Evolutionary conservation across 2,888 invertebrate species (phyloP).

Genomic region (Drosophila austrosaltans): DNA sequence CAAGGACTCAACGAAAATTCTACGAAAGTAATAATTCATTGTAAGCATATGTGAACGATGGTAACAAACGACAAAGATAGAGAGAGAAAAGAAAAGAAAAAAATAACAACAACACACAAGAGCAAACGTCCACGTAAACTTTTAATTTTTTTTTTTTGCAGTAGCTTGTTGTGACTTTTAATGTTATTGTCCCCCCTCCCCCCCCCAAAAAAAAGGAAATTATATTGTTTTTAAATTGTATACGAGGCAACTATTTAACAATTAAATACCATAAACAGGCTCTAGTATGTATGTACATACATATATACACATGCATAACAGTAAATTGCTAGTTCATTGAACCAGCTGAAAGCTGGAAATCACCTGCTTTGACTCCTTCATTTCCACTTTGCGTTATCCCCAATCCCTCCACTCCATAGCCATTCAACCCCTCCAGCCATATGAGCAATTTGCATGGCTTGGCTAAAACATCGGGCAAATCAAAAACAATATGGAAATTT

Average conservation of each 20-base stretch:
- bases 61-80: conserved; percentile 57
- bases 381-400: not conserved
- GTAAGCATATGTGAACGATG: conserved; percentile 1
- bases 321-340: conserved; percentile 6
- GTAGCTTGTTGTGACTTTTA: conserved; percentile 2
- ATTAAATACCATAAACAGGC: not conserved
- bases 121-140: conserved; percentile 81
- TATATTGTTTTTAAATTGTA: not conserved
- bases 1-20: not conserved
- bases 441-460: conserved; percentile 22
- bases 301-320: conserved; percentile 4
- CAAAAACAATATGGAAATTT: conserved; percentile 26
- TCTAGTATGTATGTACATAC: not conserved
- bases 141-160: conserved; percentile 67
- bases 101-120: conserved; percentile 43
- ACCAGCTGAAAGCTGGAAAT: conserved; percentile 7
- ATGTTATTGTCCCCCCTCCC: conserved; percentile 19
- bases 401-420: conserved; percentile 8
- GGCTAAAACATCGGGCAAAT: conserved; percentile 28
- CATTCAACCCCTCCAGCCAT: conserved; percentile 5
- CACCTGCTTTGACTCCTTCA: conserved; percentile 2
- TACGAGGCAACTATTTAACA: not conserved
- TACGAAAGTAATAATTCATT: not conserved
- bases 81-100: conserved; percentile 55
- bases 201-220: too few species aligned